Evolutionary conservation across 2,888 invertebrate genomes (phyloP), one percentile per base, ranked within the genome.

Genomic region (Litoditis marina): DNA sequence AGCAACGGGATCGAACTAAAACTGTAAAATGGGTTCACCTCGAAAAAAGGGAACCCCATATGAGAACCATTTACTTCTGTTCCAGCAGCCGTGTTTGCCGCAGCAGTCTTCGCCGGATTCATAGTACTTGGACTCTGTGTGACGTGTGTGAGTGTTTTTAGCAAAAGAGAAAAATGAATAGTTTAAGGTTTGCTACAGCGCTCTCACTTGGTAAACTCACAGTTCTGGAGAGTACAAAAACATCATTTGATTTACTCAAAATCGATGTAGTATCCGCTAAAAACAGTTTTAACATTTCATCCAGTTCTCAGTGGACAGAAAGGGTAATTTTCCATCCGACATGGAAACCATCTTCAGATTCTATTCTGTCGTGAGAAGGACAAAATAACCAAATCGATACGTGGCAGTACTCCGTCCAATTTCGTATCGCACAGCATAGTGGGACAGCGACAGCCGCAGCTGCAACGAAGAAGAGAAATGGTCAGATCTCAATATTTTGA

Each of bases 381-480:
- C 1, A 59, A 59, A 39, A 51, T 51, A 16, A 36, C 50, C 22
- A 42, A 59, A 6, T 61, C 61, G 11, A 16, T 55, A 3, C 44
- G 61, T 1, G 55, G 61, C 1, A 61, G 61, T 55, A 61, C 61
- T 7, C 61, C 61, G 2, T 55, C 61, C 8, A 55, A 61, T 34
- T 61, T 61, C 34, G 50, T 61, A 1, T 55, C 61, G 1, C 46
- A 61, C 54, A 61, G 61, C 55, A 61, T 61, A 46, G 61, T 61
- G 1, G 55, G 54, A 22, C 61, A 61, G 44, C 19, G 61, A 25
- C 36, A 47, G 8, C 61, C 46, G 27, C 47, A 46, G 13, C 19
- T 39, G n/a, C 13, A 27, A 6, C 46, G 49, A 31, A 49, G 54
- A 31, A 30, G 30, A 6, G 50, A 50, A 50, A 25, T 3, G 6